Conservation (phyloP, 2,888 invertebrate species). For the Alcis repandata region DNA sequence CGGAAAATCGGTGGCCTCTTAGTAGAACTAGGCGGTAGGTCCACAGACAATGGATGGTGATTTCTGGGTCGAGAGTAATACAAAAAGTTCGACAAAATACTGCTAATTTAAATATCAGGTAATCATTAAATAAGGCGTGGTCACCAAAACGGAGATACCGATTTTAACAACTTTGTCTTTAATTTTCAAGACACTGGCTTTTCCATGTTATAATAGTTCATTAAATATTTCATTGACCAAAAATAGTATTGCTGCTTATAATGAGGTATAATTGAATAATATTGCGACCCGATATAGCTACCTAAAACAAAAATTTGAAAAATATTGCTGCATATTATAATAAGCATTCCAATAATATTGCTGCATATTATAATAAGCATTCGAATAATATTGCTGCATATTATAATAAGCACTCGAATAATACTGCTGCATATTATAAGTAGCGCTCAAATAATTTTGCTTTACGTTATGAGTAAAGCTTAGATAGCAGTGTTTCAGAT, state of each 20-base stretch:
- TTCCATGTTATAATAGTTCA: too few relatives aligned
- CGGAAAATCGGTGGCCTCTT: background rate
- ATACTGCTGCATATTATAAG: background rate
- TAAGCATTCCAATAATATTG: background rate
- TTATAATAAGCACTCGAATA: background rate
- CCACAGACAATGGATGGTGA: background rate
- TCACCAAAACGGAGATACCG: constrained; percentile 22
- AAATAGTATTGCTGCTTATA: background rate
- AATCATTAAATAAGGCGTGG: background rate
- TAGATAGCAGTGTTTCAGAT: background rate
- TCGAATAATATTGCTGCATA: background rate
- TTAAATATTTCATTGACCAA: too few relatives aligned
- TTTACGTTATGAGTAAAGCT: background rate
- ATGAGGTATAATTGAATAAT: too few relatives aligned
- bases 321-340: background rate
- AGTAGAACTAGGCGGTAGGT: too few relatives aligned
- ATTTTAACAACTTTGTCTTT: background rate
- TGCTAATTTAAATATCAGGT: constrained; percentile 11
- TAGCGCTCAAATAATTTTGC: background rate
- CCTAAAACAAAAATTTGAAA: too few relatives aligned
- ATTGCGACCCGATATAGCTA: too few relatives aligned
- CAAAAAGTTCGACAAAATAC: constrained; percentile 19
- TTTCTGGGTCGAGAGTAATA: constrained; percentile 31
- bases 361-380: too few relatives aligned
- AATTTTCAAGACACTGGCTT: background rate